Evolutionary conservation across 2,888 invertebrate species (phyloP).

Genomic region (Archips crataeganus): DNA sequence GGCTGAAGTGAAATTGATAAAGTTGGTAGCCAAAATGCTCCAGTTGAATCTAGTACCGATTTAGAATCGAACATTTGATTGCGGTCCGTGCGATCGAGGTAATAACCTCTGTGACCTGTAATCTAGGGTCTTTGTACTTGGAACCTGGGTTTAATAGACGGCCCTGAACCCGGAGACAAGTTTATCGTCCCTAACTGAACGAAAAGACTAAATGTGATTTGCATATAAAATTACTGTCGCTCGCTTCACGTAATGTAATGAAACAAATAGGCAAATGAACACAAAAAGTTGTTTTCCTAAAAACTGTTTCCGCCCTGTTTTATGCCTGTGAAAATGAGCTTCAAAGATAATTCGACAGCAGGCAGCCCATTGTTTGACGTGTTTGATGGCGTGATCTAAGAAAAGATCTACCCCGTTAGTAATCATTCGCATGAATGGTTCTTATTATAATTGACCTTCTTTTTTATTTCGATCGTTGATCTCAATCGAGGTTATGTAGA

Average conservation of each 20-base stretch:
- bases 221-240: constrained; percentile 55
- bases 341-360: constrained; percentile 22
- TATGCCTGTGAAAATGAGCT: constrained; percentile 49
- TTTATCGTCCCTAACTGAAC: constrained; percentile 52
- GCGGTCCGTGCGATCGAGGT: constrained; percentile 46
- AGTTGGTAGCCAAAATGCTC: constrained; percentile 34
- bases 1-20: constrained; percentile 38
- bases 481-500: constrained; percentile 12
- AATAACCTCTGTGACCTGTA: constrained; percentile 52
- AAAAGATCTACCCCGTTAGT: constrained; percentile 27
- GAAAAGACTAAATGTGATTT: constrained; percentile 52
- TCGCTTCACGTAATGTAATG: constrained; percentile 55
- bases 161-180: constrained; percentile 49
- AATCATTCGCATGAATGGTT: constrained; percentile 34
- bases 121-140: constrained; percentile 55
- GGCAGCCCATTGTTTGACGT: constrained; percentile 14
- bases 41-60: constrained; percentile 33
- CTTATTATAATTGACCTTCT: constrained; percentile 32
- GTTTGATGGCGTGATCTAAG: constrained; percentile 19
- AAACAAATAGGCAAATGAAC: constrained; percentile 52
- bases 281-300: constrained; percentile 35
- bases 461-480: constrained; percentile 26
- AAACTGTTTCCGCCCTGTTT: constrained; percentile 53
- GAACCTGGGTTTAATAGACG: constrained; percentile 43
- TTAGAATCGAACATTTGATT: constrained; percentile 44